These are phyloP conservation scores for Drosophila setosimentum DNA, from an alignment of 2,888 invertebrate species.

Conservation along the genomic window DNA sequence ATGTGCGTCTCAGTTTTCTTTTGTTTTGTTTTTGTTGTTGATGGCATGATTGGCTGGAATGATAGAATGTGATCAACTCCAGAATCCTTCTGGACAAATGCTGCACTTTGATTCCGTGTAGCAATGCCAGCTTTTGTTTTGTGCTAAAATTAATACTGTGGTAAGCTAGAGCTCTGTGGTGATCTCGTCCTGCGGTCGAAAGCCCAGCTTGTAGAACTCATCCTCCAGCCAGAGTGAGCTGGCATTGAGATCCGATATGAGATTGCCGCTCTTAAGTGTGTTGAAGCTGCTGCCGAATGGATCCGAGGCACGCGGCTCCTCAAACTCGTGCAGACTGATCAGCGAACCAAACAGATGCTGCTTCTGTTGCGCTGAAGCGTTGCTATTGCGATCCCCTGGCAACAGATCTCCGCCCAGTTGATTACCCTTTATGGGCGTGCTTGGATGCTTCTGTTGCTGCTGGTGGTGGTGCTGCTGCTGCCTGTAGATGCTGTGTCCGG, in stretches of 20 bases:
- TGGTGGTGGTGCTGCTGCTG: slow-evolving; percentile 62
- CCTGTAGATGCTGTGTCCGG: slow-evolving; percentile 65
- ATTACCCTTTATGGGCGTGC: slow-evolving; percentile 48
- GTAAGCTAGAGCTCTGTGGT: slow-evolving; percentile 90
- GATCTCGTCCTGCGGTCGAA: slow-evolving; percentile 94
- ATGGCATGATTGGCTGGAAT: slow-evolving; percentile 69
- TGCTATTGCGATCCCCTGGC: slow-evolving; percentile 66
- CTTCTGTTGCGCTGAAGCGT: slow-evolving; percentile 80
- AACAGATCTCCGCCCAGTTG: slow-evolving; percentile 60
- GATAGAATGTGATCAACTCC: slow-evolving; percentile 72
- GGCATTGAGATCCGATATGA: slow-evolving; percentile 85
- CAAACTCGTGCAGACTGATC: slow-evolving; percentile 85
- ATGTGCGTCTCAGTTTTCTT: slow-evolving; percentile 67
- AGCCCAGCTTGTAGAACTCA: slow-evolving; percentile 93
- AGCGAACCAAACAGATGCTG: slow-evolving; percentile 84
- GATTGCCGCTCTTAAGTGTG: slow-evolving; percentile 86
- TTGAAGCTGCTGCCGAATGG: slow-evolving; percentile 87
- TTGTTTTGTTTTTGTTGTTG: slow-evolving; percentile 3
- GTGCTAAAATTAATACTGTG: slow-evolving; percentile 66
- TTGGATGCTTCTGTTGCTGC: slow-evolving; percentile 51
- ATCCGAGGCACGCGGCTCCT: slow-evolving; percentile 86
- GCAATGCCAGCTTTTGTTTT: slow-evolving; percentile 55
- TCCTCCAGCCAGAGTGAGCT: slow-evolving; percentile 91
- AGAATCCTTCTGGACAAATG: slow-evolving; percentile 45
- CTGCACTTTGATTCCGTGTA: slow-evolving; percentile 53